Evolutionary conservation across 2,888 invertebrate species (phyloP), one percentile per base, ranked within the genome.

Genomic region (Phrixothrix hirtus): DNA sequence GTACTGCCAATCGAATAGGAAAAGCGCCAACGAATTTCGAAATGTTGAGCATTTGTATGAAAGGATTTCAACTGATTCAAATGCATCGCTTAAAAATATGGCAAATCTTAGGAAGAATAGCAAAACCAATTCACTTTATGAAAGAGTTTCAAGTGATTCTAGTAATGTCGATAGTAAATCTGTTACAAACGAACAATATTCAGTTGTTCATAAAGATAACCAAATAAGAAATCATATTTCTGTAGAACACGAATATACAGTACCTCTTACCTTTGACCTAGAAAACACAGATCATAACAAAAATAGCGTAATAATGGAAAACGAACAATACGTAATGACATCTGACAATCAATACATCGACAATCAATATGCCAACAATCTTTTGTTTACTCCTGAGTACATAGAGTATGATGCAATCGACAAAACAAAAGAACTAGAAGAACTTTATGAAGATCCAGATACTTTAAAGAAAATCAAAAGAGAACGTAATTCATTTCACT

Each of bases 271-370:
- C 37, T 21, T 45, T 31, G 42, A 50, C 6, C 4, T 21, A 7
- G 21, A 17, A 25, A 37, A 34, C 12, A 38, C 30, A 25, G 54
- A 55, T 37, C 53, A 47, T 11, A 58, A 58, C 35, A 44, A 55
- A 37, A 55, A 57, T 17, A 52, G 42, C 13, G 14, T 49, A 11
- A 13, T 61, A 6, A 41, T 51, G 16, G 57, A 55, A n/a, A 61
- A 59, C 31, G 57, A 59, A 6, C 39, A 57, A 14, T 53, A 60
- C 35, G 29, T 51, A 10, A 46, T 31, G 35, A 43, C 49, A 31
- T 43, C 27, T 10, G 49, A 45, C 10, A 42, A 48, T 29, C 27
- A 12, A 25, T 11, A 10, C 21, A 27, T 14, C 1, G 32, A 46
- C 7, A 31, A 46, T 10, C 13, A 10, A 1, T 37, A 47, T 32